Evolutionary conservation across 2,797 vertebrate species (phyloP).

Genomic region (Gorsachius magnificus): DNA sequence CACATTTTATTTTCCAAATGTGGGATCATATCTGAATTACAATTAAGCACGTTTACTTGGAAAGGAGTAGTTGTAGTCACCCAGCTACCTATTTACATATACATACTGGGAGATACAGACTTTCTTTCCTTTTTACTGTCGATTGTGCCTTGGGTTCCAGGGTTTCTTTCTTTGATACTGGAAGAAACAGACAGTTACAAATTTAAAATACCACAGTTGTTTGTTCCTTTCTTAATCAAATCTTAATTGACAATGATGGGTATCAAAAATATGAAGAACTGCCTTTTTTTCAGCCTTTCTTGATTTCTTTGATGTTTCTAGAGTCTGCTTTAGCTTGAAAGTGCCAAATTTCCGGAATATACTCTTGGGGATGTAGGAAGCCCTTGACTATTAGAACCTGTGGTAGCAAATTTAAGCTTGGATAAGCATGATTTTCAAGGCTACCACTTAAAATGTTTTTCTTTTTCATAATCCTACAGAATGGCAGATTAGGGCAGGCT

Average conservation of each 20-base stretch:
- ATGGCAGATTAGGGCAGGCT: not conserved
- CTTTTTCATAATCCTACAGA: not conserved
- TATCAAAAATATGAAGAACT: not conserved
- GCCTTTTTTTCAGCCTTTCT: not conserved
- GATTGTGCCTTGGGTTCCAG: not conserved
- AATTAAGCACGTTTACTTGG: not conserved
- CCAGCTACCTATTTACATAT: not conserved
- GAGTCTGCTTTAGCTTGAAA: not conserved
- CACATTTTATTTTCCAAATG: not conserved
- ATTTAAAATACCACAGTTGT: not conserved
- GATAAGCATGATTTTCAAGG: not conserved
- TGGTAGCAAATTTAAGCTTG: not conserved
- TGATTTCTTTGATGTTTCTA: not conserved
- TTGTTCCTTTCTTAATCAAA: not conserved
- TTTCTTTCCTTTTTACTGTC: not conserved
- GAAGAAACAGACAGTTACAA: not conserved
- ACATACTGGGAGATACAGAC: not conserved
- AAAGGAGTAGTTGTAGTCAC: not conserved
- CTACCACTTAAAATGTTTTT: not conserved
- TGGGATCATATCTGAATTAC: not conserved
- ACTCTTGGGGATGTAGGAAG: not conserved
- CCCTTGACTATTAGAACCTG: not conserved
- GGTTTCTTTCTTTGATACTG: not conserved
- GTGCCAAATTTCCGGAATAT: not conserved
- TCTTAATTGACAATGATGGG: not conserved